Conservation (phyloP, 2,797 vertebrate species). For the Adelosebastes latens region DNA sequence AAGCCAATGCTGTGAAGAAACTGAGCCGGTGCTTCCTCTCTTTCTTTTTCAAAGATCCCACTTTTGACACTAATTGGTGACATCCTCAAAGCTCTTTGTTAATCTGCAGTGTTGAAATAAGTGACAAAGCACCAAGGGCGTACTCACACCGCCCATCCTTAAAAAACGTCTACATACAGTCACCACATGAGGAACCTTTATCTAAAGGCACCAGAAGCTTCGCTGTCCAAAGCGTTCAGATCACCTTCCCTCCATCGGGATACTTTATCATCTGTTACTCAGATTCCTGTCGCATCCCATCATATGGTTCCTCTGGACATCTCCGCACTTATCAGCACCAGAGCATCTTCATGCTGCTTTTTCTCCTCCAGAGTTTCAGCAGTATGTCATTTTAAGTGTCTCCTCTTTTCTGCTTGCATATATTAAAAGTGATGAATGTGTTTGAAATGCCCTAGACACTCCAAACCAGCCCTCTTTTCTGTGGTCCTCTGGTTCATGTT, state of each 20-base stretch:
- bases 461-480: constrained; percentile 8
- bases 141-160: not conserved
- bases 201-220: constrained; percentile 28
- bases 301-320: constrained; percentile 49
- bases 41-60: not conserved
- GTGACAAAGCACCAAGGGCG: constrained; percentile 1
- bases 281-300: constrained; percentile 48
- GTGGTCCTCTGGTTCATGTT: constrained; percentile 19
- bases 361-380: constrained; percentile 30
- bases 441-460: constrained; percentile 47
- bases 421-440: constrained; percentile 61
- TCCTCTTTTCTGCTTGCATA: constrained; percentile 36
- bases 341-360: constrained; percentile 33
- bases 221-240: constrained; percentile 22
- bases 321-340: constrained; percentile 53
- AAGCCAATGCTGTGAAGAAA: constrained; percentile 21
- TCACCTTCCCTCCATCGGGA: constrained; percentile 14
- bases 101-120: not conserved
- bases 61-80: constrained; percentile 37
- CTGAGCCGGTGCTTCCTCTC: constrained; percentile 12
- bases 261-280: constrained; percentile 45
- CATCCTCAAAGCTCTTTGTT: constrained; percentile 26
- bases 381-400: constrained; percentile 55
- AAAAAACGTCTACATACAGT: not conserved
- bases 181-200: not conserved